Percentiles rank a stretch among this genome's conserved stretches.
These are phyloP conservation scores for Dexiosoma caninum DNA, from an alignment of 2,888 invertebrate species.

Conservation along the genomic window DNA sequence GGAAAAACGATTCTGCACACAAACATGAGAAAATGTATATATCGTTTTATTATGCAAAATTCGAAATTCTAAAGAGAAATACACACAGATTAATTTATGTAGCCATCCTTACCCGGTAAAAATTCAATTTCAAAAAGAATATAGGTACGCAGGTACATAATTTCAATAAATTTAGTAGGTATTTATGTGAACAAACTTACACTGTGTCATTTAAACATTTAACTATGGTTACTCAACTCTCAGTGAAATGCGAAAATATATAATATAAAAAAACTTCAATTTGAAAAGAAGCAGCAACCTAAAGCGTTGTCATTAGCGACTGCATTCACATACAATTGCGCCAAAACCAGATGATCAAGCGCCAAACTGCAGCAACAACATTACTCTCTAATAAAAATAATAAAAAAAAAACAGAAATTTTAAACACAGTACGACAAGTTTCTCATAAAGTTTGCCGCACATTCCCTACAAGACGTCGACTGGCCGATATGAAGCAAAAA, in stretches of 20 bases:
- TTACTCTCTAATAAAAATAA: conserved; percentile 27
- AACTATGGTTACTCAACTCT: conserved; percentile 35
- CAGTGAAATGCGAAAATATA: conserved; percentile 15
- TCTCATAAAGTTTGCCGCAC: conserved; percentile 58
- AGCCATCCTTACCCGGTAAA: background rate
- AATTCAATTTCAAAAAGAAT: background rate
- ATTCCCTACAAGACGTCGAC: conserved; percentile 63
- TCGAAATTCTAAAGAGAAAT: background rate
- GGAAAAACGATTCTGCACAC: background rate
- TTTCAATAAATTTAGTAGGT: too few species aligned
- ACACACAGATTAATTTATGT: background rate
- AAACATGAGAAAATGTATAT: background rate
- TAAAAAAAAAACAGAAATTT: conserved; percentile 38
- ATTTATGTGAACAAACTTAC: conserved; percentile 11
- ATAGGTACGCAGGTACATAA: too few species aligned
- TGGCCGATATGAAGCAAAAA: conserved; percentile 28
- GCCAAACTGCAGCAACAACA: conserved; percentile 64
- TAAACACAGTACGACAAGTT: conserved; percentile 35
- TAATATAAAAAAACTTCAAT: conserved; percentile 17
- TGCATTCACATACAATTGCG: conserved; percentile 60
- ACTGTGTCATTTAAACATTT: conserved; percentile 13
- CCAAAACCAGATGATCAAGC: conserved; percentile 68
- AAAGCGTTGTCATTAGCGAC: conserved; percentile 35
- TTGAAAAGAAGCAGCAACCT: conserved; percentile 23
- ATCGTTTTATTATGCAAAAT: background rate